These are phyloP conservation scores for Ashinkailepas kermadecensis DNA, from an alignment of 2,888 invertebrate genomes.

Conservation along the genomic window DNA sequence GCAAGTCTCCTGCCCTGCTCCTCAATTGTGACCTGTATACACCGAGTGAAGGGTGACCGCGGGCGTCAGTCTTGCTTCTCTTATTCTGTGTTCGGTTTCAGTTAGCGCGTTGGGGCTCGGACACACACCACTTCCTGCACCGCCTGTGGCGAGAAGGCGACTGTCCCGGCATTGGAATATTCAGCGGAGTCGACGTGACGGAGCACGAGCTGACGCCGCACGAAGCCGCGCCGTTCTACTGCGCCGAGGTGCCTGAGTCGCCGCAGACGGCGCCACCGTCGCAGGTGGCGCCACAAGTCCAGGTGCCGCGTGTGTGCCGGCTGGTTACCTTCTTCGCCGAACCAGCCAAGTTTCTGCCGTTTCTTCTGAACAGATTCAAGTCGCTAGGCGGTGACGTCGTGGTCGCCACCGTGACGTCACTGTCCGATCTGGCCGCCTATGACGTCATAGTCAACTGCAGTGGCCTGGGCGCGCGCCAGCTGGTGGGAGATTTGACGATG, in stretches of 20 bases:
- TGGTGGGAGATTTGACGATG: constrained; percentile 56
- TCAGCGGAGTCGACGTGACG: background rate
- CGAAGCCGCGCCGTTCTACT: background rate
- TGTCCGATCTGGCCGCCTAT: constrained; percentile 50
- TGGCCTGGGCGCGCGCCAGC: constrained; percentile 57
- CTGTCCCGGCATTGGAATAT: background rate
- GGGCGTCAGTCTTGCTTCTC: too few species aligned
- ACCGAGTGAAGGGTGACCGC: too few species aligned
- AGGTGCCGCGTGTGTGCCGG: constrained; percentile 47
- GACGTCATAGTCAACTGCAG: constrained; percentile 73
- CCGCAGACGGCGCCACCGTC: background rate
- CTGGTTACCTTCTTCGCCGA: constrained; percentile 63
- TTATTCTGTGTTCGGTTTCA: too few species aligned
- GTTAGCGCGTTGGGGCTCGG: constrained; percentile 23
- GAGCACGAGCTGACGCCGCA: background rate
- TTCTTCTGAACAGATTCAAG: constrained; percentile 55
- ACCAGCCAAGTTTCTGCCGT: constrained; percentile 56
- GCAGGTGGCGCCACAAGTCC: constrained; percentile 34
- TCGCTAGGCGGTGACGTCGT: constrained; percentile 52
- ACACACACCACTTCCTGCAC: constrained; percentile 23
- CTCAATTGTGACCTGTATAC: too few species aligned
- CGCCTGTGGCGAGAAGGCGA: constrained; percentile 7
- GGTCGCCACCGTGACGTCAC: constrained; percentile 47
- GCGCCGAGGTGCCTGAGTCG: background rate
- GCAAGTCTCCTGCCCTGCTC: too few species aligned